A percentile compares a stretch with the other conserved stretches of the same genome.
phyloP scores from a whole-genome alignment of 2,797 vertebrate species.

The Anas flavirostris region DNA sequence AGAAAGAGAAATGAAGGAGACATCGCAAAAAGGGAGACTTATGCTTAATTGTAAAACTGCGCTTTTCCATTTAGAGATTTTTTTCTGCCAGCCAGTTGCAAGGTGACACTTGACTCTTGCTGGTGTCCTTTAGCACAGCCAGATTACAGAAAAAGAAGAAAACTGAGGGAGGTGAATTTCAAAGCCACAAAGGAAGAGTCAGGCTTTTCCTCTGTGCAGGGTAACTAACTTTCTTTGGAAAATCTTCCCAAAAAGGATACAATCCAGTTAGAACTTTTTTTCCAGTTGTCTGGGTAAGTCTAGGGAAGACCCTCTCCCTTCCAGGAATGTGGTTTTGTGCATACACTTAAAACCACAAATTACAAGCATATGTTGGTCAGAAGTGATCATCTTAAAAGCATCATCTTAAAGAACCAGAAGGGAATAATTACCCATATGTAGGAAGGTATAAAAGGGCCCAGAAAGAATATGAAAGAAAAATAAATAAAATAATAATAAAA shows the following conservation, averaged over 20 bases:
- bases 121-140: constrained; percentile 16
- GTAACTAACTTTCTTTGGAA: not conserved
- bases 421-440: not conserved
- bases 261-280: not conserved
- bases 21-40: constrained; percentile 21
- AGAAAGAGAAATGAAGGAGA: constrained; percentile 56
- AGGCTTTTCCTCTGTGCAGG: not conserved
- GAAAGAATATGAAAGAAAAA: not conserved
- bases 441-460: not conserved
- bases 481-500: too few relatives aligned
- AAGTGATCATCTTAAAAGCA: not conserved
- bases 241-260: not conserved
- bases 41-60: constrained; percentile 32
- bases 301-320: not conserved
- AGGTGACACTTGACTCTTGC: constrained; percentile 42
- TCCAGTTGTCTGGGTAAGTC: not conserved
- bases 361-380: not conserved
- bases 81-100: not conserved
- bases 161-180: not conserved
- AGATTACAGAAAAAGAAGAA: not conserved
- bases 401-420: not conserved
- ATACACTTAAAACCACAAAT: not conserved
- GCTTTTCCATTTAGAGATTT: constrained; percentile 30
- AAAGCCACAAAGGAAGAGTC: not conserved
- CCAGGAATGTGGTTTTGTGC: not conserved